phyloP scores from a whole-genome alignment of 2,113 vertebrate species.

The Pseudonaja textilis region DNA sequence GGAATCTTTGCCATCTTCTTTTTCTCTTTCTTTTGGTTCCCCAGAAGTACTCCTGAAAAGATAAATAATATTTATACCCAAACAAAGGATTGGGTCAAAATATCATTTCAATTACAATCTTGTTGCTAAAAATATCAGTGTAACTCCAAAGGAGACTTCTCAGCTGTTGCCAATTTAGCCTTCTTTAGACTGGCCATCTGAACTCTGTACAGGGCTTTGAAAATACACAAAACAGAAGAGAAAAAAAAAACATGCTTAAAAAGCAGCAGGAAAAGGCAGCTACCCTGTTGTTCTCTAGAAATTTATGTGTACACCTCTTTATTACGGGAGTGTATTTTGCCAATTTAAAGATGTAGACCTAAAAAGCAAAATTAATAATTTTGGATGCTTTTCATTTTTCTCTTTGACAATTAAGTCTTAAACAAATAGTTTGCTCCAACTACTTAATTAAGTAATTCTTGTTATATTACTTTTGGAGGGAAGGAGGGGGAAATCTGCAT shows the following conservation, averaged over 20 bases:
- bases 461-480: not conserved
- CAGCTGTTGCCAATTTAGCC: constrained; percentile 44
- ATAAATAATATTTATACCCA: constrained; percentile 26
- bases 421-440: not conserved
- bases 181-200: constrained; percentile 38
- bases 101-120: constrained; percentile 24
- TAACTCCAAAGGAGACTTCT: constrained; percentile 36
- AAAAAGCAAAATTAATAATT: not conserved
- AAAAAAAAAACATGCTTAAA: constrained; percentile 52
- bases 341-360: not conserved
- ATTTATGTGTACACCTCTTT: constrained; percentile 9
- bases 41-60: constrained; percentile 81
- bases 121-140: not conserved
- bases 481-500: not conserved
- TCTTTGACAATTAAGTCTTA: not conserved
- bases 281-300: constrained; percentile 33
- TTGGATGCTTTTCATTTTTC: not conserved
- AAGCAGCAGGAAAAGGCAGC: constrained; percentile 52
- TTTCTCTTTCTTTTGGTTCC: constrained; percentile 82
- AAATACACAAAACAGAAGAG: constrained; percentile 40
- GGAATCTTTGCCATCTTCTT: constrained; percentile 88
- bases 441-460: not conserved
- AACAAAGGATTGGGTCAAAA: not conserved
- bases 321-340: not conserved
- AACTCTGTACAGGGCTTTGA: constrained; percentile 46